Conservation (phyloP, 1,140 invertebrate species). For the Drosophila ficusphila region DNA sequence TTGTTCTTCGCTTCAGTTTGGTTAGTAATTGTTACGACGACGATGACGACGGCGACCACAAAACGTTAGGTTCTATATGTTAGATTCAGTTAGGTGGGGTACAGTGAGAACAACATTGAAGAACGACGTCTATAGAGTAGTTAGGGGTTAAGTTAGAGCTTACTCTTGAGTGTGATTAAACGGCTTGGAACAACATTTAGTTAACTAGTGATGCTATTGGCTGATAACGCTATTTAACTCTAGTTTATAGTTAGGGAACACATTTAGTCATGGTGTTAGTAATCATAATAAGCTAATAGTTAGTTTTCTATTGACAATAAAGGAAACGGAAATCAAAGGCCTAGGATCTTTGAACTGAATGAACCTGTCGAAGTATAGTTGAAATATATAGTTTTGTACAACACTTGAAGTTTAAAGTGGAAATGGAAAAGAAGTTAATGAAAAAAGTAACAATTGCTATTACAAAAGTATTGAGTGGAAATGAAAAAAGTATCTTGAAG, state of each 20-base stretch:
- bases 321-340: slow-evolving; percentile 13
- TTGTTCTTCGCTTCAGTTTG: slow-evolving; percentile 31
- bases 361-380: too few species aligned
- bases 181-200: slow-evolving; percentile 53
- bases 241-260: slow-evolving; percentile 16
- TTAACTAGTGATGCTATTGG: slow-evolving; percentile 43
- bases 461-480: background rate
- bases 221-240: slow-evolving; percentile 25
- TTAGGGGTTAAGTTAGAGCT: slow-evolving; percentile 11
- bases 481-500: too few species aligned
- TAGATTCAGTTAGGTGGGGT: slow-evolving; percentile 31
- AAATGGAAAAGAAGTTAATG: background rate
- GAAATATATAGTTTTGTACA: background rate
- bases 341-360: too few species aligned
- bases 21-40: slow-evolving; percentile 48
- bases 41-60: slow-evolving; percentile 54
- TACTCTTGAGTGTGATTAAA: slow-evolving; percentile 30
- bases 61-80: slow-evolving; percentile 52
- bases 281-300: slow-evolving; percentile 2
- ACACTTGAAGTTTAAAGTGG: background rate
- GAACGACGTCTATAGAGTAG: slow-evolving; percentile 39
- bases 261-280: slow-evolving; percentile 28
- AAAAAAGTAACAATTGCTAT: too few species aligned
- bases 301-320: slow-evolving; percentile 4
- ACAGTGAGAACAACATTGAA: slow-evolving; percentile 50